phyloP scores from a whole-genome alignment of 2,797 vertebrate genomes.

The Pachyuromys duprasi region DNA sequence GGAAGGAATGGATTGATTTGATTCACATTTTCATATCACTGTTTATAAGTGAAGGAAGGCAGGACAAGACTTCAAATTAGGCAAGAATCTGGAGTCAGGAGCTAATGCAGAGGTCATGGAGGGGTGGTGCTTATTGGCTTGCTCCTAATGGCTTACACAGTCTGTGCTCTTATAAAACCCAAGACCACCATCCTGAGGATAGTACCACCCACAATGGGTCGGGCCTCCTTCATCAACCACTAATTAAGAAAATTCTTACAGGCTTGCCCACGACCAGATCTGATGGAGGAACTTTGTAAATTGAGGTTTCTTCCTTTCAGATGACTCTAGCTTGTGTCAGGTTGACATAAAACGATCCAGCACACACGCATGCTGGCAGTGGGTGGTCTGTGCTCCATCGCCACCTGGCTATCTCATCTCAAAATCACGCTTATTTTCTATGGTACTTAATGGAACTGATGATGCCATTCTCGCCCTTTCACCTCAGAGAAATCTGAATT shows the following conservation, averaged over 20 bases:
- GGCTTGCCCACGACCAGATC: background rate
- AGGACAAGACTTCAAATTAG: background rate
- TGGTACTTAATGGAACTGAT: too few species aligned
- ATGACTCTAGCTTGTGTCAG: background rate
- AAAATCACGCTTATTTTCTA: background rate
- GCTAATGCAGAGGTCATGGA: background rate
- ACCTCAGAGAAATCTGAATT: background rate
- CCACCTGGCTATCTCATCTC: background rate
- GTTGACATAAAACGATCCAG: background rate
- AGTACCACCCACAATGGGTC: background rate
- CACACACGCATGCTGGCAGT: background rate
- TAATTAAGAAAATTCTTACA: background rate
- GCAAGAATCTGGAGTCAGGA: background rate
- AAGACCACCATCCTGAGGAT: background rate
- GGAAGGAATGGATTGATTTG: too few species aligned
- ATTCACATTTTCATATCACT: background rate
- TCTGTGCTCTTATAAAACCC: background rate
- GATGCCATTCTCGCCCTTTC: background rate
- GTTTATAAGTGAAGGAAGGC: background rate
- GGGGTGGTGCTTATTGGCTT: background rate
- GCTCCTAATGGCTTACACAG: background rate
- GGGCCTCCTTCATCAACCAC: background rate
- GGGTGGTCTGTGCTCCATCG: background rate
- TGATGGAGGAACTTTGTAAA: background rate
- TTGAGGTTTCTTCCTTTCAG: background rate